Conservation (phyloP, 2,888 invertebrate genomes). For the Acanthoscelides obtectus region DNA sequence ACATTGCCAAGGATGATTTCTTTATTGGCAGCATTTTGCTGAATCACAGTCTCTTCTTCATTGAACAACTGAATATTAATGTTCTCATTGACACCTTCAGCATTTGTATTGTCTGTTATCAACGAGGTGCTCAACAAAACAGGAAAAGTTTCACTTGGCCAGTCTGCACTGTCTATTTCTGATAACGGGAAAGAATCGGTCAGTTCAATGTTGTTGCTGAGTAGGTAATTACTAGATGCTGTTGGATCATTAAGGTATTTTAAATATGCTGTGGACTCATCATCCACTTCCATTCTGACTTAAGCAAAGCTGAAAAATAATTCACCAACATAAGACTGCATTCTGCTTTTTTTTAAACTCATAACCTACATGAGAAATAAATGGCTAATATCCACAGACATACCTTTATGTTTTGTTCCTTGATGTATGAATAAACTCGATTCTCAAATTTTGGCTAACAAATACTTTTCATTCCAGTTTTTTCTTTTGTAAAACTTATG, state of each 20-base stretch:
- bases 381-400: too few species aligned
- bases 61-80: slow-evolving; percentile 7
- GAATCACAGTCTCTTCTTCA: slow-evolving; percentile 6
- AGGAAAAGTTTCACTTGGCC: slow-evolving; percentile 38
- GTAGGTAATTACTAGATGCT: slow-evolving; percentile 33
- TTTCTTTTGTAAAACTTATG: too few species aligned
- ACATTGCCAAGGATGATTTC: neutral
- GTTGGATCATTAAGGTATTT: slow-evolving; percentile 38
- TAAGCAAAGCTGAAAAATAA: too few species aligned
- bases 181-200: slow-evolving; percentile 36
- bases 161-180: slow-evolving; percentile 36
- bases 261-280: slow-evolving; percentile 36
- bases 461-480: too few species aligned
- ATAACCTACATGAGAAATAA: too few species aligned
- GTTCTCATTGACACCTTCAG: neutral
- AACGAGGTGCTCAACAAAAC: slow-evolving; percentile 5
- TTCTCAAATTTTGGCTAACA: too few species aligned
- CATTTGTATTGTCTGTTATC: neutral
- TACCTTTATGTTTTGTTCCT: too few species aligned
- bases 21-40: neutral
- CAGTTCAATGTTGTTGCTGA: slow-evolving; percentile 32
- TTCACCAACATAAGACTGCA: too few species aligned
- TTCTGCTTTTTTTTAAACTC: too few species aligned
- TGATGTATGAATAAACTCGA: too few species aligned
- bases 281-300: slow-evolving; percentile 29